Base-by-base conservation (phyloP, 2,797 vertebrate genomes). In the Gadopsis bispinosus region DNA sequence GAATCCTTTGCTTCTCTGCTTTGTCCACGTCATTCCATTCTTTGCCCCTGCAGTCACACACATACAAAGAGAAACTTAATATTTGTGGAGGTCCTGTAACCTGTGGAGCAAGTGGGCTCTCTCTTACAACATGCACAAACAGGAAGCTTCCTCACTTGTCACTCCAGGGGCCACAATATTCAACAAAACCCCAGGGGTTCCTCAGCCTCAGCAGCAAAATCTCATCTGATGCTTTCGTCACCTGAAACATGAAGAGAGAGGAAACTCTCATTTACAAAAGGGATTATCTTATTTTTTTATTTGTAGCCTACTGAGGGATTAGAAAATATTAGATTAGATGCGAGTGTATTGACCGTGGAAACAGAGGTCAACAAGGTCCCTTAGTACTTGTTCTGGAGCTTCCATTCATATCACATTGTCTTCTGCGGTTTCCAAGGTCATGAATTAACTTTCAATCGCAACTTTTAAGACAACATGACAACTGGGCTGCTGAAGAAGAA, bases 121-220 rank as follows among this genome's bases (percentile, higher is more conserved):
- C 1, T 59, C 31, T 9, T 17, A 59, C 35, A 71, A 47, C 22
- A 22, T 26, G 20, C 19, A 62, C 68, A 69, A 53, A 70, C 56
- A 60, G 13, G 9, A 45, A 43, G 37, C 11, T 11, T 43, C 47
- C 94, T 90, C 80, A 96, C 96, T 91, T 95, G 83, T 96, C 96
- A 74, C 96, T 96, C 96, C 96, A 96, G 7, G 95, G 92, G 55
- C 96, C 96, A 0, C 84, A 66, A 73, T 96, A 96, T 73, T 96
- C 96, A 0, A 95, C 77, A 55, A 95, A 96, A 12, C 96, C 96
- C 96, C 96, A 96, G 19, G 96, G 96, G 84, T 96, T 96, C 86
- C 95, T 94, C 83, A 96, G 86, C 75, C 84, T 93, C 75, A 95
- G 77, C 77, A 96, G 60, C 41, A 91, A 79, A 53, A 91, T 83